phyloP scores from a whole-genome alignment of 2,113 vertebrate species.

The Nymphicus hollandicus region DNA sequence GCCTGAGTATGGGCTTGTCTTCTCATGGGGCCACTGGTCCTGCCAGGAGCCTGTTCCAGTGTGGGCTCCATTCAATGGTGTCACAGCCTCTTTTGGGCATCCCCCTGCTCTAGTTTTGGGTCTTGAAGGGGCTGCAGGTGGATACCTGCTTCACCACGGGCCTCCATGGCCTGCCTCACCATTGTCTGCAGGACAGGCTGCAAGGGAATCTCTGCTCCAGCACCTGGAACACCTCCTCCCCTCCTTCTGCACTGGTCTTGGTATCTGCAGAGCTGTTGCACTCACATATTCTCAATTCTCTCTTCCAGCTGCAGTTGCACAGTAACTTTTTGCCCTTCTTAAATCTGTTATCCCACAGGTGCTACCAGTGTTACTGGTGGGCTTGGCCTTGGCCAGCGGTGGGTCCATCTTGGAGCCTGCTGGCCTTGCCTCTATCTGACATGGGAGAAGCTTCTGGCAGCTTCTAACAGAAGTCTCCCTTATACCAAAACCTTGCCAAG shows the following conservation, averaged over 20 bases:
- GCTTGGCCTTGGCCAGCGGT: neutral
- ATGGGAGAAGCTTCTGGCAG: neutral
- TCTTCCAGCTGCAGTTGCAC: neutral
- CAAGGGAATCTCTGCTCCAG: neutral
- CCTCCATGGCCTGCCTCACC: neutral
- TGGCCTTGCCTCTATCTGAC: neutral
- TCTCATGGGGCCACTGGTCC: neutral
- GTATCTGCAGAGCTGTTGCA: neutral
- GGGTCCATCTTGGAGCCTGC: neutral
- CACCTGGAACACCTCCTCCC: fast-evolving
- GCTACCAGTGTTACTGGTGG: neutral
- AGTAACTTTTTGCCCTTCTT: neutral
- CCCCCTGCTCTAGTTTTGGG: neutral
- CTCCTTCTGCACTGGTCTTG: neutral
- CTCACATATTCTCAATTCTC: neutral
- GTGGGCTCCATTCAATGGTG: neutral
- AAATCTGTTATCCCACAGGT: neutral
- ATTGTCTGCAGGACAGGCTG: neutral
- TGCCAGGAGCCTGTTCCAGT: neutral
- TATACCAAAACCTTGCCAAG: neutral
- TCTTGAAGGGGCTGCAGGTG: neutral
- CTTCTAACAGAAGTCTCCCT: neutral
- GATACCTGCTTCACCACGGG: neutral
- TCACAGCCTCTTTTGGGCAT: neutral
- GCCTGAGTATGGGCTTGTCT: fast-evolving